Percentiles rank a stretch among this genome's conserved stretches.
phyloP scores from a whole-genome alignment of 2,888 invertebrate species.

The Augochlorella aurata region DNA sequence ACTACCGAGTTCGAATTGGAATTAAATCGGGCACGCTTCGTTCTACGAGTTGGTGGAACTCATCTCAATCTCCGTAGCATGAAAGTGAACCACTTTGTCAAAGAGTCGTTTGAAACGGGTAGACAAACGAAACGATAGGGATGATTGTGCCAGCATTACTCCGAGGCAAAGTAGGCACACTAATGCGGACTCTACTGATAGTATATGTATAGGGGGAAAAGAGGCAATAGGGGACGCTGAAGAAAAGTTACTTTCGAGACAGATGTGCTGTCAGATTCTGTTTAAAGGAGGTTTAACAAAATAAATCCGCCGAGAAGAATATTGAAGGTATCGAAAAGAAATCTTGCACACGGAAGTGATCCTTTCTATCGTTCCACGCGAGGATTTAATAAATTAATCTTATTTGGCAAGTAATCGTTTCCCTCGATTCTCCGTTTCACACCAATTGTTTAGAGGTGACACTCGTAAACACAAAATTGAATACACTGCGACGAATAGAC shows the following conservation, averaged over 20 bases:
- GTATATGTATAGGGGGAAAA: background rate
- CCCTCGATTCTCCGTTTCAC: too few relatives aligned
- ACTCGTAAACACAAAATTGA: too few relatives aligned
- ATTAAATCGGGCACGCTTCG: background rate
- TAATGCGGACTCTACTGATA: background rate
- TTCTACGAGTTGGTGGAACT: conserved; percentile 1
- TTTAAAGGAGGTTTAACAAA: too few relatives aligned
- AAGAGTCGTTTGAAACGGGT: background rate
- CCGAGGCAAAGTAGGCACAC: background rate
- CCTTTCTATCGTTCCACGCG: too few relatives aligned
- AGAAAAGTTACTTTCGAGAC: conserved; percentile 2
- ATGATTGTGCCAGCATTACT: conserved; percentile 4
- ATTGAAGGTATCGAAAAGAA: too few relatives aligned
- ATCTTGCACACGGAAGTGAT: too few relatives aligned
- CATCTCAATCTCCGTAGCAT: background rate
- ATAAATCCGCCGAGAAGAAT: too few relatives aligned
- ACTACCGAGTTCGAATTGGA: background rate
- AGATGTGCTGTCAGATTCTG: background rate
- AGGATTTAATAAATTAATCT: too few relatives aligned
- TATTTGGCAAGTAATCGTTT: too few relatives aligned
- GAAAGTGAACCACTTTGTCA: conserved; percentile 6
- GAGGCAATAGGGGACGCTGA: conserved; percentile 6
- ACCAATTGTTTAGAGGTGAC: too few relatives aligned
- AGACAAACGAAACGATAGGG: conserved; percentile 8
- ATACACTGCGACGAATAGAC: too few relatives aligned